These are phyloP conservation scores for Marcusenius ussheri DNA, from an alignment of 2,113 vertebrate genomes.

Conservation along the genomic window DNA sequence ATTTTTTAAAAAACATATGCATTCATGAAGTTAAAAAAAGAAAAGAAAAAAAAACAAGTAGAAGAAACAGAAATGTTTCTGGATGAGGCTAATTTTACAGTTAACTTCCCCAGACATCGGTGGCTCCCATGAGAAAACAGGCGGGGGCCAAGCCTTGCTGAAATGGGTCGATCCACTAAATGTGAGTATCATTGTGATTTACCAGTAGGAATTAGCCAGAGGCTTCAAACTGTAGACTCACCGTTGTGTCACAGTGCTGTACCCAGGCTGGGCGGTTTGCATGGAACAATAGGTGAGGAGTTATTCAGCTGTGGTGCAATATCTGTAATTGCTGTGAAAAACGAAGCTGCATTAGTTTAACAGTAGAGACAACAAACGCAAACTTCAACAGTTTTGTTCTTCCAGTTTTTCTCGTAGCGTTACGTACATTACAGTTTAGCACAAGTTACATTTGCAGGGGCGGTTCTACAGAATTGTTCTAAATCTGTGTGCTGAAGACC, in stretches of 20 bases:
- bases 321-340: background rate
- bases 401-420: background rate
- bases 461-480: background rate
- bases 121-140: slow-evolving; percentile 42
- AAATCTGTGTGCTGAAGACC: background rate
- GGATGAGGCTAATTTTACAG: slow-evolving; percentile 30
- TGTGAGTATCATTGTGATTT: background rate
- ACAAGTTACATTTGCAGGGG: slow-evolving; percentile 1
- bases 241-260: slow-evolving; percentile 1
- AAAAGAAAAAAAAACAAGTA: background rate
- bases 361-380: background rate
- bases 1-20: background rate
- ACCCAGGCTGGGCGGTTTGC: background rate
- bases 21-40: background rate
- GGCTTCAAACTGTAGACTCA: slow-evolving; percentile 22
- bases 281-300: background rate
- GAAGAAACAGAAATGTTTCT: slow-evolving; percentile 20
- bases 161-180: slow-evolving; percentile 10
- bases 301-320: background rate
- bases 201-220: slow-evolving; percentile 27
- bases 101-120: slow-evolving; percentile 29
- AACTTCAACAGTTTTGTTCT: background rate
- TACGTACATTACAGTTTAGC: background rate
- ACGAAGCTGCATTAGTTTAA: no score
- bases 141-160: slow-evolving; percentile 18